Percentiles rank a stretch among this genome's conserved stretches.
These are phyloP conservation scores for Urocitellus parryii DNA, from an alignment of 2,113 vertebrate species.

Conservation along the genomic window DNA sequence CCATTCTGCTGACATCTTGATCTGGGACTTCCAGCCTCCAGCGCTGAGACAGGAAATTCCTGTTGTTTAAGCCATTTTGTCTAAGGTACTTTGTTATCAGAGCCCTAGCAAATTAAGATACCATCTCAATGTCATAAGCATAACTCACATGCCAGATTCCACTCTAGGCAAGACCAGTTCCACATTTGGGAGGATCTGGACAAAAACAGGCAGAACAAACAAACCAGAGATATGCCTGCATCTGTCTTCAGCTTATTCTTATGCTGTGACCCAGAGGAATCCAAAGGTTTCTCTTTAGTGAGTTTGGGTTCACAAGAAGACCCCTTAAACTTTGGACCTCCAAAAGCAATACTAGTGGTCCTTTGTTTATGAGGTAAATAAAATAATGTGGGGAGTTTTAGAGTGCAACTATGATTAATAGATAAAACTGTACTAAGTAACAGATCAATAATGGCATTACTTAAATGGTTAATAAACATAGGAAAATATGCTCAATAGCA, in stretches of 20 bases:
- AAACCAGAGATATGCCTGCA: not conserved
- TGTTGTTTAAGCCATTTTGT: not conserved
- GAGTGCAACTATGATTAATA: not conserved
- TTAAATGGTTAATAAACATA: not conserved
- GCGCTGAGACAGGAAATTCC: not conserved
- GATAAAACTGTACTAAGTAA: not conserved
- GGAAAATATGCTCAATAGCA: not conserved
- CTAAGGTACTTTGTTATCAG: not conserved
- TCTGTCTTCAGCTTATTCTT: not conserved
- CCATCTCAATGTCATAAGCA: not conserved
- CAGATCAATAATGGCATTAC: not conserved
- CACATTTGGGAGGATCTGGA: not conserved
- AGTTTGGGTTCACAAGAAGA: not conserved
- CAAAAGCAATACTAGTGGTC: not conserved
- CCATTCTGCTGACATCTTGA: not conserved
- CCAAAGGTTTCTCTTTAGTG: not conserved
- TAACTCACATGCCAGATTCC: not conserved
- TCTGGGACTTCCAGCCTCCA: not conserved
- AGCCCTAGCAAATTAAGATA: not conserved
- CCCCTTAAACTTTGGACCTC: not conserved
- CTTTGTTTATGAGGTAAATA: constrained; percentile 29
- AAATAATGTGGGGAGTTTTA: not conserved
- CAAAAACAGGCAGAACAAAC: not conserved
- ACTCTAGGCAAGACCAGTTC: not conserved
- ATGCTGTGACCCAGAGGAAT: not conserved